phyloP scores from a whole-genome alignment of 2,888 invertebrate genomes.

The Lithophane semibrunnea region DNA sequence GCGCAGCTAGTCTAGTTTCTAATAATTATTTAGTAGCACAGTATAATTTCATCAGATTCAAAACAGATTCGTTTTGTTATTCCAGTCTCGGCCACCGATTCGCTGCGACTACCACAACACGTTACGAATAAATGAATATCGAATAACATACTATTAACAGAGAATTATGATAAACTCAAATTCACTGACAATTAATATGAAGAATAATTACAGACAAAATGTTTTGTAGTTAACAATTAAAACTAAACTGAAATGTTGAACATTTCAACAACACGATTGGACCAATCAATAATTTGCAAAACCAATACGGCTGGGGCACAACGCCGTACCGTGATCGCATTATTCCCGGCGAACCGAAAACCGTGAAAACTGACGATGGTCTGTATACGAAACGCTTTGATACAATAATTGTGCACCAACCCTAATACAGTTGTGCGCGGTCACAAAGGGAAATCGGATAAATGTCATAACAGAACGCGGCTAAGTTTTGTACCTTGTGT shows the following conservation, averaged over 20 bases:
- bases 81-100: background rate
- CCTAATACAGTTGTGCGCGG: slow-evolving; percentile 67
- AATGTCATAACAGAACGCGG: slow-evolving; percentile 72
- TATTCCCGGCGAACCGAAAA: slow-evolving; percentile 53
- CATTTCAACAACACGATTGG: slow-evolving; percentile 1
- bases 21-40: background rate
- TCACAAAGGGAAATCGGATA: slow-evolving; percentile 76
- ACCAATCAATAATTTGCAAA: slow-evolving; percentile 50
- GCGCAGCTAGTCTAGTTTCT: background rate
- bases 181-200: slow-evolving; percentile 10
- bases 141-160: slow-evolving; percentile 20
- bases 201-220: background rate
- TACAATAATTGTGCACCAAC: slow-evolving; percentile 73
- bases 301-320: slow-evolving; percentile 34
- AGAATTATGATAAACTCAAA: background rate
- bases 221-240: background rate
- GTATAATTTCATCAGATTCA: background rate
- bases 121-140: slow-evolving; percentile 8
- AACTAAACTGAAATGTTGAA: background rate
- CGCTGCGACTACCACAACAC: background rate
- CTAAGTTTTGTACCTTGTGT: slow-evolving; percentile 63
- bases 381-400: slow-evolving; percentile 67
- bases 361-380: slow-evolving; percentile 52
- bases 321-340: slow-evolving; percentile 40
- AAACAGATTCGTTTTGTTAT: slow-evolving; percentile 7